Conservation (phyloP, 2,888 invertebrate species). For the Aphidius colemani region DNA sequence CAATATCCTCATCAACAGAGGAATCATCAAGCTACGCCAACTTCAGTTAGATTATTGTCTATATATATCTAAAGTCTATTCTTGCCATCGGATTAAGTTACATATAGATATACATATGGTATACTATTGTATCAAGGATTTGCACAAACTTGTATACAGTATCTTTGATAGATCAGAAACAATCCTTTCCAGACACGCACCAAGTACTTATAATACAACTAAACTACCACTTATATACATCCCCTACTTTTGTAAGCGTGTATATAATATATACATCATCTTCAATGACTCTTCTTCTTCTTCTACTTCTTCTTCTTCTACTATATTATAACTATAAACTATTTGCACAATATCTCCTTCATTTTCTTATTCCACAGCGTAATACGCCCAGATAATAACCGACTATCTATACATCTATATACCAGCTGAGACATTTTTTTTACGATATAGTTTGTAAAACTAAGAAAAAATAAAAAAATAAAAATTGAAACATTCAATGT, state of each 20-base stretch:
- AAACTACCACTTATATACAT: background rate
- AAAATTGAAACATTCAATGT: slow-evolving; percentile 2
- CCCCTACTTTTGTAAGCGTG: background rate
- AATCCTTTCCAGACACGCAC: slow-evolving; percentile 1
- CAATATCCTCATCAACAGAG: slow-evolving; percentile 8
- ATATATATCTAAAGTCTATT: too few relatives aligned
- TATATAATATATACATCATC: background rate
- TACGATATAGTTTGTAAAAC: slow-evolving; percentile 8
- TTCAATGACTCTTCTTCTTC: background rate
- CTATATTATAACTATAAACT: too few relatives aligned
- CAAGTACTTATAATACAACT: background rate
- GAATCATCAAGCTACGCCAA: slow-evolving; percentile 34
- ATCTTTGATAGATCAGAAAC: background rate
- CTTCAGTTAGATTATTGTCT: slow-evolving; percentile 45
- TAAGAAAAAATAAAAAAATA: background rate
- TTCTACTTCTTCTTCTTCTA: too few relatives aligned
- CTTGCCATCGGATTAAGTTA: slow-evolving; percentile 40
- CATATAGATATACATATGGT: too few relatives aligned
- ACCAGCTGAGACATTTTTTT: slow-evolving; percentile 27
- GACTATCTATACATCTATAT: slow-evolving; percentile 13
- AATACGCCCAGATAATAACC: slow-evolving; percentile 7
- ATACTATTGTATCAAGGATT: slow-evolving; percentile 44
- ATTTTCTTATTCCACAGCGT: slow-evolving; percentile 23
- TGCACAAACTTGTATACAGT: slow-evolving; percentile 34
- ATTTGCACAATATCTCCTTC: slow-evolving; percentile 9